Evolutionary conservation across 2,113 vertebrate genomes (phyloP).

Genomic region (Epinephelus fuscoguttatus): DNA sequence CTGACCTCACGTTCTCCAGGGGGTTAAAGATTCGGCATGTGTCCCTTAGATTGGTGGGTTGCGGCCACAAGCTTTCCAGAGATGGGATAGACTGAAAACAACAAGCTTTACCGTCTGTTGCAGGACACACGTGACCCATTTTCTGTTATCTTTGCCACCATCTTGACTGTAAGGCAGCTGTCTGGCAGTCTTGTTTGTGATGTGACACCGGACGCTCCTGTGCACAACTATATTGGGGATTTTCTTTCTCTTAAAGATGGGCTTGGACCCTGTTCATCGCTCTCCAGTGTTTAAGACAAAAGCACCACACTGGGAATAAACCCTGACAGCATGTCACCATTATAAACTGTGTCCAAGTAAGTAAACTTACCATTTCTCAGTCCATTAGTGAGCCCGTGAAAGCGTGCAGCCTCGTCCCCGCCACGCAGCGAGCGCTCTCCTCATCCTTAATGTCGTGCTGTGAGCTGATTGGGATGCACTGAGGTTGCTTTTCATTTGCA

Average conservation of each 20-base stretch:
- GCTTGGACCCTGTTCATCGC: background rate
- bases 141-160: no score
- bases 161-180: no score
- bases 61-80: no score
- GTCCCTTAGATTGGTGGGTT: no score
- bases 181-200: background rate
- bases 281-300: background rate
- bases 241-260: no score
- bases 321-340: background rate
- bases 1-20: no score
- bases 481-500: constrained; percentile 56
- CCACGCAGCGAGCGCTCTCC: background rate
- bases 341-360: background rate
- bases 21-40: no score
- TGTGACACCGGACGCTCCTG: background rate
- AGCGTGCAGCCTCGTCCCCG: background rate
- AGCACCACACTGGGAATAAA: background rate
- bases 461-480: constrained; percentile 64
- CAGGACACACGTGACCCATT: no score
- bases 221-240: background rate
- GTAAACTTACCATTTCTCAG: constrained; percentile 3
- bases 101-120: no score
- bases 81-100: no score
- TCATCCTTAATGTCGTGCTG: constrained; percentile 24
- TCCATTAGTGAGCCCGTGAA: background rate